Conservation (phyloP, 1,140 invertebrate genomes). For the Reticulitermes speratus region DNA sequence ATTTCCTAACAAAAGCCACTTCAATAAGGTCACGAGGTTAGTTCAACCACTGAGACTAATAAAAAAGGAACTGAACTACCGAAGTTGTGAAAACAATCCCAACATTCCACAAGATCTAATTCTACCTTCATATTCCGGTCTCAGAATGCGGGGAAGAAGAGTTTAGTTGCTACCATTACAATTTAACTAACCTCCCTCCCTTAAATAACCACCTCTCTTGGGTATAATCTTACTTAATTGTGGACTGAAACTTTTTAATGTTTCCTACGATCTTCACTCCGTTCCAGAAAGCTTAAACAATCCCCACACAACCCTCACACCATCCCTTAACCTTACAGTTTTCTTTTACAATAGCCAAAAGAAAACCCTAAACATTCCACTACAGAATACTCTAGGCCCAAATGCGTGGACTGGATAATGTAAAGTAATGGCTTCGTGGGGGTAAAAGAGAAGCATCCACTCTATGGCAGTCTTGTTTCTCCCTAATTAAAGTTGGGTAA, state of each 20-base stretch:
- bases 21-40: neutral
- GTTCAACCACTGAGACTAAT: neutral
- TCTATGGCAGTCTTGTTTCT: neutral
- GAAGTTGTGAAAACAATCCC: conserved; percentile 9
- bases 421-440: neutral
- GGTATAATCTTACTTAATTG: conserved; percentile 17
- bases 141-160: neutral
- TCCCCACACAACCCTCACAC: neutral
- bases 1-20: neutral
- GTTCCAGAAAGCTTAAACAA: neutral
- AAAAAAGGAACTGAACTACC: neutral
- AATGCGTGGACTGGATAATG: neutral
- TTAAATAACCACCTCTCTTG: neutral
- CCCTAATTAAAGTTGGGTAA: neutral
- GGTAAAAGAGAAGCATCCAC: neutral
- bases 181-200: neutral
- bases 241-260: conserved; percentile 4
- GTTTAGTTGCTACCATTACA: neutral
- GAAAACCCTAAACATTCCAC: neutral
- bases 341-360: neutral
- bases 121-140: neutral
- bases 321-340: neutral
- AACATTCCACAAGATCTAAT: neutral
- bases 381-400: neutral
- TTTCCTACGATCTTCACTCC: neutral